phyloP scores from a whole-genome alignment of 2,113 vertebrate species.

The Eudorcas thomsonii region DNA sequence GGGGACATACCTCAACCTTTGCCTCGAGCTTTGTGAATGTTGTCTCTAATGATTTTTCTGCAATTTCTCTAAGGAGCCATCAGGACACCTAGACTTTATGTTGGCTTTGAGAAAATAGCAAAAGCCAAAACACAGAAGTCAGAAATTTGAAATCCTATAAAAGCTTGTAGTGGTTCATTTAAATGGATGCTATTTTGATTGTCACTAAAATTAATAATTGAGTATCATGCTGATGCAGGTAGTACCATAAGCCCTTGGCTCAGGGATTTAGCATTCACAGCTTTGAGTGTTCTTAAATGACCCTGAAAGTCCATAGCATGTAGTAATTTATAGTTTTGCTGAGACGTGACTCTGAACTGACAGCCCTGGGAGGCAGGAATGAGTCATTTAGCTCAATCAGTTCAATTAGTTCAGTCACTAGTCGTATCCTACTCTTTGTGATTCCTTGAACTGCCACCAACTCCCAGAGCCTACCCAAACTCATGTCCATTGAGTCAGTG shows the following conservation, averaged over 20 bases:
- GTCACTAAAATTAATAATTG: conserved; percentile 12
- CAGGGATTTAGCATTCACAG: not conserved
- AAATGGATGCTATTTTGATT: conserved; percentile 41
- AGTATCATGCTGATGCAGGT: not conserved
- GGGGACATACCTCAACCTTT: not conserved
- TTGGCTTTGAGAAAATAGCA: not conserved
- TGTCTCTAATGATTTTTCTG: not conserved
- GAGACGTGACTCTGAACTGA: not conserved
- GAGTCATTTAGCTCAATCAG: not conserved
- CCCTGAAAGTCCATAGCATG: not conserved
- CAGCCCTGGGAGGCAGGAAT: not conserved
- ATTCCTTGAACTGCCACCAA: not conserved
- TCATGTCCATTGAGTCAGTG: not conserved
- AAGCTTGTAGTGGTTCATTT: not conserved
- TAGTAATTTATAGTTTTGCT: conserved; percentile 50
- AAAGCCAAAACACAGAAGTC: conserved; percentile 30
- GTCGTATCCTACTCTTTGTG: rapidly evolving
- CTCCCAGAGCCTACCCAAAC: not conserved
- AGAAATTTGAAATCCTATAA: conserved; percentile 39
- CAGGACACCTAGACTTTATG: not conserved
- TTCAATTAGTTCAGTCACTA: not conserved
- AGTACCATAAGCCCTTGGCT: not conserved
- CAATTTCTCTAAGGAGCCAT: not conserved
- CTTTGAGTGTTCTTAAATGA: conserved; percentile 52
- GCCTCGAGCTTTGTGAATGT: not conserved